Evolutionary conservation across 2,113 vertebrate species (phyloP).

Genomic region (Oreochromis tanganicae): DNA sequence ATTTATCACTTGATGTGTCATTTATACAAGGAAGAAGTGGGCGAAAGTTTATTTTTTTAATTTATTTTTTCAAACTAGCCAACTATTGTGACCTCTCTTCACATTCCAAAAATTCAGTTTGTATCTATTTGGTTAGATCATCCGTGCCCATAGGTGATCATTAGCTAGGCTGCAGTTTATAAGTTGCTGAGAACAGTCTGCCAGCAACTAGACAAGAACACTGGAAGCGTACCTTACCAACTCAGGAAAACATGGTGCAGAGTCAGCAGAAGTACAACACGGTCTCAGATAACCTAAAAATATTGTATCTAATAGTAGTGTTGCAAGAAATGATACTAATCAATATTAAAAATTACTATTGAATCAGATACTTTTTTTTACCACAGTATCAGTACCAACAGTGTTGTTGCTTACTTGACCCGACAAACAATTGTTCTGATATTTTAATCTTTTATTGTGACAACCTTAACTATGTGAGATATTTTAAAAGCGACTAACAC

Average conservation of each 20-base stretch:
- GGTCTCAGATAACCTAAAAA: background rate
- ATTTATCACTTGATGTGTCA: background rate
- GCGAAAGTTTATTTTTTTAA: background rate
- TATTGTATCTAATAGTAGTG: background rate
- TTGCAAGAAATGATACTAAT: background rate
- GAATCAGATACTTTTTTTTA: background rate
- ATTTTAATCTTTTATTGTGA: background rate
- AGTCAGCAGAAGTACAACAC: background rate
- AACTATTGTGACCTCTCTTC: background rate
- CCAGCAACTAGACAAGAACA: background rate
- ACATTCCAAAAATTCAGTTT: background rate
- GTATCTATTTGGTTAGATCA: background rate
- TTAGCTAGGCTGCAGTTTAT: background rate
- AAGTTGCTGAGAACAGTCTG: background rate
- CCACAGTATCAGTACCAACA: background rate
- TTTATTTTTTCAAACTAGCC: background rate
- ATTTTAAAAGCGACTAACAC: background rate
- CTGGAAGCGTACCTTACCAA: background rate
- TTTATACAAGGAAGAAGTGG: background rate
- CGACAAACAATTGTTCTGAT: background rate
- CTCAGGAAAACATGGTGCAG: background rate
- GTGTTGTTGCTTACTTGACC: background rate
- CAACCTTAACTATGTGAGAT: background rate
- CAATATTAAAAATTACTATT: background rate
- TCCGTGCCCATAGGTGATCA: background rate